Evolutionary conservation across 1,140 invertebrate genomes (phyloP).

Genomic region (Dryas iulia): DNA sequence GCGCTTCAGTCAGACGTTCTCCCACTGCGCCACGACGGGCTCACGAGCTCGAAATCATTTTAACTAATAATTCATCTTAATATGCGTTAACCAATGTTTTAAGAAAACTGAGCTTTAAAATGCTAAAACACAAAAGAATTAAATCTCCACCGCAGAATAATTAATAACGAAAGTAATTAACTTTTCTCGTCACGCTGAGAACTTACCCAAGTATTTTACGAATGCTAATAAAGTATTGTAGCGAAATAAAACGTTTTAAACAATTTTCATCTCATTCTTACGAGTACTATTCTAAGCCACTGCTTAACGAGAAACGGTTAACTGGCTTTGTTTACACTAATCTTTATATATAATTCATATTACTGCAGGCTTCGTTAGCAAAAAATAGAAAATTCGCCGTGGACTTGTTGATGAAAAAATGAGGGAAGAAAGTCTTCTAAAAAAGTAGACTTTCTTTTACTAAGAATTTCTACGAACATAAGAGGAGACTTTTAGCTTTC

Average conservation of each 20-base stretch:
- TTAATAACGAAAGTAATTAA: conserved; percentile 2
- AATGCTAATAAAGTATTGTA: not conserved
- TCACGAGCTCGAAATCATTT: too few species aligned
- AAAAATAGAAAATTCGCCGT: too few species aligned
- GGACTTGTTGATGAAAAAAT: too few species aligned
- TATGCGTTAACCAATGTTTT: not conserved
- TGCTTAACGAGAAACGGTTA: not conserved
- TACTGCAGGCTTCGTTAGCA: too few species aligned
- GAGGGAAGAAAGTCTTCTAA: too few species aligned
- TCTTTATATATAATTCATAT: not conserved
- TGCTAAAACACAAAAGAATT: not conserved
- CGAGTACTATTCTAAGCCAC: not conserved
- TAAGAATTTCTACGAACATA: too few species aligned
- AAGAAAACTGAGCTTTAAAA: not conserved
- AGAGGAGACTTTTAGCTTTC: too few species aligned
- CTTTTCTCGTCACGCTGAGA: conserved; percentile 1
- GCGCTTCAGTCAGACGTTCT: too few species aligned
- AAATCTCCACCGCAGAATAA: not conserved
- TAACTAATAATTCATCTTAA: too few species aligned
- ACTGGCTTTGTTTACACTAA: not conserved
- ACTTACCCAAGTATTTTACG: not conserved
- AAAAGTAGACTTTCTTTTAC: too few species aligned
- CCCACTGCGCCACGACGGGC: too few species aligned
- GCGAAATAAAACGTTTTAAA: not conserved
- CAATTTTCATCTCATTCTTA: not conserved